Evolutionary conservation across 2,888 invertebrate species (phyloP).

Genomic region (Drosophila helvetica): DNA sequence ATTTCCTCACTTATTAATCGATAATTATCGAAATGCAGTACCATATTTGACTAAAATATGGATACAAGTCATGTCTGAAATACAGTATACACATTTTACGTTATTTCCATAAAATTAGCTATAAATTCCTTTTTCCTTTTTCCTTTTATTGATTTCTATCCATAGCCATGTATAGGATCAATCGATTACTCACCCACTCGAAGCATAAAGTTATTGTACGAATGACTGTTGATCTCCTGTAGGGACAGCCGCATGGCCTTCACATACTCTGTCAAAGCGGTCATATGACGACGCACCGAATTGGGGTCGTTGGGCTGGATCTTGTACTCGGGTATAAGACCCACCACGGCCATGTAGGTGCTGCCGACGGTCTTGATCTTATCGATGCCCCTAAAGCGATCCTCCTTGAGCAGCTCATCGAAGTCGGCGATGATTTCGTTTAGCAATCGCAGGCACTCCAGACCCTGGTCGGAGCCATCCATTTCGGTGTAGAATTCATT

Average conservation of each 20-base stretch:
- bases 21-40: too few relatives aligned
- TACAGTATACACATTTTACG: too few relatives aligned
- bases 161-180: too few relatives aligned
- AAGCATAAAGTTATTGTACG: conserved; percentile 95
- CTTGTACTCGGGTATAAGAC: conserved; percentile 89
- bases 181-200: conserved; percentile 89
- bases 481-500: conserved; percentile 97
- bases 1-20: too few relatives aligned
- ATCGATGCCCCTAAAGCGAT: conserved; percentile 93
- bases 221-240: conserved; percentile 94
- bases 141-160: too few relatives aligned
- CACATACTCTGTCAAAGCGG: conserved; percentile 94
- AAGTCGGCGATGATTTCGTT: conserved; percentile 97
- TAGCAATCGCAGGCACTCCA: conserved; percentile 93
- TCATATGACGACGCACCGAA: conserved; percentile 88
- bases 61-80: too few relatives aligned
- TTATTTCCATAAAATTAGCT: too few relatives aligned
- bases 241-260: conserved; percentile 94
- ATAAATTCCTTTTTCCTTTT: too few relatives aligned
- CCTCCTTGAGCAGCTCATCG: conserved; percentile 94
- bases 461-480: conserved; percentile 95
- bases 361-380: conserved; percentile 97
- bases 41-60: too few relatives aligned
- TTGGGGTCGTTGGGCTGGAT: conserved; percentile 85
- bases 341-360: conserved; percentile 96